phyloP scores from a whole-genome alignment of 2,797 vertebrate species.

The Semaprochilodus insignis region DNA sequence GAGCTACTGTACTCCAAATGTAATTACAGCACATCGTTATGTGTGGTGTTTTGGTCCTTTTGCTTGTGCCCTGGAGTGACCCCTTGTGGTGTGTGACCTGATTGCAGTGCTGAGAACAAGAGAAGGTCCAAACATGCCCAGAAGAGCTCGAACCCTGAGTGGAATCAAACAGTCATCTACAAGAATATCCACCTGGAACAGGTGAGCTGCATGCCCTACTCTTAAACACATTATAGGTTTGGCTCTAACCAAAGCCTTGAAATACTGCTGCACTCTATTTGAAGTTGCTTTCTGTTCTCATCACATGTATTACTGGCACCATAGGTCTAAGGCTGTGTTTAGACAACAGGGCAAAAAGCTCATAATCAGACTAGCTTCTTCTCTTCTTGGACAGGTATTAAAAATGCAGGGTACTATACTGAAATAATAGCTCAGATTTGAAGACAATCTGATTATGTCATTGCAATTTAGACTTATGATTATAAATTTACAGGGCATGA shows the following conservation, averaged over 20 bases:
- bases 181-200: conserved; percentile 98
- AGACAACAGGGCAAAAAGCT: too few relatives aligned
- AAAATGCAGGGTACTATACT: too few relatives aligned
- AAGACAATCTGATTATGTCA: neutral
- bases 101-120: conserved; percentile 93
- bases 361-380: too few relatives aligned
- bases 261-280: too few relatives aligned
- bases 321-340: too few relatives aligned
- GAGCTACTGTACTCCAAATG: conserved; percentile 16
- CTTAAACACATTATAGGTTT: conserved; percentile 1
- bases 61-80: conserved; percentile 47
- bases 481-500: too few relatives aligned
- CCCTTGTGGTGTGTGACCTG: conserved; percentile 58
- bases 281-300: too few relatives aligned
- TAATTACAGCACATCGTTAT: neutral
- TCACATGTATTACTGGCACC: too few relatives aligned
- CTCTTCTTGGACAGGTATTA: neutral
- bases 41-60: neutral
- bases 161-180: conserved; percentile 99
- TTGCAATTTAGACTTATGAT: neutral
- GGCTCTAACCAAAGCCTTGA: too few relatives aligned
- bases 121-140: conserved; percentile 93
- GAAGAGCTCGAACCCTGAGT: conserved; percentile 96
- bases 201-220: conserved; percentile 70
- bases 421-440: neutral